A percentile compares a stretch with the other conserved stretches of the same genome.
phyloP scores from a whole-genome alignment of 2,113 vertebrate species.

The Bos indicus region DNA sequence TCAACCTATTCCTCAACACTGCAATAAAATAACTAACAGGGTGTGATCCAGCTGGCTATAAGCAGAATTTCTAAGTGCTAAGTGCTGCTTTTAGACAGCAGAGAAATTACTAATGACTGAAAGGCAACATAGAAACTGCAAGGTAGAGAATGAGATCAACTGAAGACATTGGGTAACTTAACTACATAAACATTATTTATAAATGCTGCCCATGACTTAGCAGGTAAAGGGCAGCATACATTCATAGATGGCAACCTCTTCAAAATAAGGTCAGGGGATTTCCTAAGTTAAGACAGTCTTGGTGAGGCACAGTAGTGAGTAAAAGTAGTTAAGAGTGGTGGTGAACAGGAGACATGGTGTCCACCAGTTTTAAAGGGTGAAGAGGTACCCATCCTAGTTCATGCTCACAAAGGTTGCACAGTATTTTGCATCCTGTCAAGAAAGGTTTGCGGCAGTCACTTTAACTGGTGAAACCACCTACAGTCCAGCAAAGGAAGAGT shows the following conservation, averaged over 20 bases:
- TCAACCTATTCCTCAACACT: neutral
- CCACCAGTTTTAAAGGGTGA: neutral
- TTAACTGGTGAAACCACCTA: neutral
- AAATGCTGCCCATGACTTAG: neutral
- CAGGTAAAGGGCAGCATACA: neutral
- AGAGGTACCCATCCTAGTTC: neutral
- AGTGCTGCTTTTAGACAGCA: neutral
- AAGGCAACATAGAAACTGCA: constrained; percentile 9
- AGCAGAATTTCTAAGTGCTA: neutral
- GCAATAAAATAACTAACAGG: neutral
- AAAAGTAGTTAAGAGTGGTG: neutral
- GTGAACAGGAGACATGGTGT: neutral
- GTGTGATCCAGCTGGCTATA: neutral
- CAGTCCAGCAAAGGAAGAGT: neutral
- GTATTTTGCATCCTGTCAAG: neutral
- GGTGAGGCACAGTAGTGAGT: neutral
- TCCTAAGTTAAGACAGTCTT: neutral
- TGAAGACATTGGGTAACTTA: neutral
- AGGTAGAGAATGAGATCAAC: neutral
- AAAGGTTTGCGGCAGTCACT: neutral
- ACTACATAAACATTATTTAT: constrained; percentile 3
- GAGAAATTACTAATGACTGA: neutral
- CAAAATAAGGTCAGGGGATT: neutral
- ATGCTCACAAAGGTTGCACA: neutral
- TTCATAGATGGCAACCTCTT: neutral